Conservation (phyloP, 2,888 invertebrate species). For the Artemia sp. region DNA sequence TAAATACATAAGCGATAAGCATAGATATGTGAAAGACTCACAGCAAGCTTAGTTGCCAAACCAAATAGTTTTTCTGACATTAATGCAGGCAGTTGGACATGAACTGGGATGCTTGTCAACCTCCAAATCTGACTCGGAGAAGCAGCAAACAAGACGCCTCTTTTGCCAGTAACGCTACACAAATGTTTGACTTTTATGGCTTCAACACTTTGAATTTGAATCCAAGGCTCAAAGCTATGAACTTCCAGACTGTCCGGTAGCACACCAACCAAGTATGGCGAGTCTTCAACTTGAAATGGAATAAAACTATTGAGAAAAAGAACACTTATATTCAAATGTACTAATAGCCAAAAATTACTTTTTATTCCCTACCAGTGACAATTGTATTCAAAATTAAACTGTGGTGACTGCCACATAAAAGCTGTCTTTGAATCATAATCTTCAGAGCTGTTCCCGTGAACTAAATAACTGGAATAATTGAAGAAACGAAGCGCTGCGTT, state of each 20-base stretch:
- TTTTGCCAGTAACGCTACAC: conserved; percentile 43
- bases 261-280: conserved; percentile 75
- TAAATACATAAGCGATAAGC: conserved; percentile 5
- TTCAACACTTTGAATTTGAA: conserved; percentile 61
- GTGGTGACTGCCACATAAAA: no score
- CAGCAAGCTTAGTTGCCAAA: conserved; percentile 73
- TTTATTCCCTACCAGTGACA: no score
- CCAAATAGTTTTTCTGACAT: conserved; percentile 82
- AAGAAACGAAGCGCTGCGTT: no score
- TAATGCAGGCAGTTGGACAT: conserved; percentile 63
- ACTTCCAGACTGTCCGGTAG: conserved; percentile 66
- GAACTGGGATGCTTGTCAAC: conserved; percentile 58
- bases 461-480: no score
- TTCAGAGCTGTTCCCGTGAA: no score
- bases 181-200: conserved; percentile 39
- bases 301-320: no score
- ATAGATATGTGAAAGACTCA: conserved; percentile 35
- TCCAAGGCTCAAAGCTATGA: conserved; percentile 60
- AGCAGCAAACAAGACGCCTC: conserved; percentile 67
- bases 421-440: no score
- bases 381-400: no score
- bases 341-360: no score
- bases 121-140: conserved; percentile 78
- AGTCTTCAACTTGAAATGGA: conserved; percentile 56
- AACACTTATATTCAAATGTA: no score